Evolutionary conservation across 2,888 invertebrate species (phyloP).

Genomic region (Acanthopleura granulata): DNA sequence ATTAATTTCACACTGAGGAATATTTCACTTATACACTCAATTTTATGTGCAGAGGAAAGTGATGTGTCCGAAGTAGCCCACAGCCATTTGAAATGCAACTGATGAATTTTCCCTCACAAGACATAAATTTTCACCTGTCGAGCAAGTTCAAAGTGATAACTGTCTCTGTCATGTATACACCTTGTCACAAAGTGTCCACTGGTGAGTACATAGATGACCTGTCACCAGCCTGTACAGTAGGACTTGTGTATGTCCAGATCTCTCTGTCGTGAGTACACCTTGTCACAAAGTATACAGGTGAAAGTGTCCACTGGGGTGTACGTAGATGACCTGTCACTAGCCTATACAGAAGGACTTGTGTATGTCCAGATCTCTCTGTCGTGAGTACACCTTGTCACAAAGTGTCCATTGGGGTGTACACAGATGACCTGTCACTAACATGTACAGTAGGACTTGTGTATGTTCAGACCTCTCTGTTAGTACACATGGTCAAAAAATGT

Average conservation of each 20-base stretch:
- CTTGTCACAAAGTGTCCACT: not conserved
- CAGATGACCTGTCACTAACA: constrained; percentile 28
- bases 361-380: constrained; percentile 58
- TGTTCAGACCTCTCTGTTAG: constrained; percentile 55
- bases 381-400: constrained; percentile 65
- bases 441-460: constrained; percentile 64
- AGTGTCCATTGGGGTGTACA: constrained; percentile 26
- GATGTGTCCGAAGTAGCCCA: too few species aligned
- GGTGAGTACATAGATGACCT: not conserved
- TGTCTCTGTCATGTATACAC: too few species aligned
- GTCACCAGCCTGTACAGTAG: constrained; percentile 54
- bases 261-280: constrained; percentile 56
- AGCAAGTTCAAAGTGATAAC: too few species aligned
- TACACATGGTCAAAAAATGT: constrained; percentile 63
- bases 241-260: constrained; percentile 64
- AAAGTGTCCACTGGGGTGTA: constrained; percentile 40
- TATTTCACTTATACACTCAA: too few species aligned
- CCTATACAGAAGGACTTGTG: constrained; percentile 63
- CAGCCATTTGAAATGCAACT: too few species aligned
- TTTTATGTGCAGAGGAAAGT: too few species aligned
- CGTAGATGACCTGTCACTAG: constrained; percentile 28
- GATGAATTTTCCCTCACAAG: too few species aligned
- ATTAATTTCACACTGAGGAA: too few species aligned
- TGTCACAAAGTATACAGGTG: constrained; percentile 62
- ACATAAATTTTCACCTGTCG: too few species aligned